Evolutionary conservation across 1,140 invertebrate species (phyloP), one percentile per base, ranked within the genome.

Genomic region (Neelides sp.): DNA sequence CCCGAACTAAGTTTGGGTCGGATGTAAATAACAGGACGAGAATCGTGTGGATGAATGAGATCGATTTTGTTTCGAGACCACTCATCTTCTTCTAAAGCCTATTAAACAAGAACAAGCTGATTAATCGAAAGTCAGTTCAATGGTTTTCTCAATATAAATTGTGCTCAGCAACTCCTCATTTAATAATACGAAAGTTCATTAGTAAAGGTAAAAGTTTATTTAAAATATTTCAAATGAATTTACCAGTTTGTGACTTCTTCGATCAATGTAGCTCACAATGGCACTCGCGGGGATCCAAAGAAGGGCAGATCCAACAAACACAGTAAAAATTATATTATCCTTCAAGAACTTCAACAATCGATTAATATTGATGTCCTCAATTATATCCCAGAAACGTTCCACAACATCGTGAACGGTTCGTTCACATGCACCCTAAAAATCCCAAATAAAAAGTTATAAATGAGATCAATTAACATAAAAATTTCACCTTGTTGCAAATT

Each of bases 391-490:
- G 66, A 94, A 91, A 43, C 90, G 74, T 68, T 92, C 87, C 4
- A 94, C 87, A 10, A 94, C 86, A 64, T 94, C 88, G 68, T 93
- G 87, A 54, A 93, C 85, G 2, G 88, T 92, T 68, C 92, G 90
- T 64, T 93, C 85, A 65, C 89, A 94, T 2, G 84, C 73, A n/a
- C 88, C 87, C 84, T 90, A 61, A 3, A 68, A 67, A 51, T 37
- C n/a, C 17, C 19, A 10, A 8, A 7, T 8, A 17, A 17, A 17
- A 40, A 19, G 12, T 40, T 40, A 7, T 40, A 13, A 40, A 8
- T 50, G 7, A 40, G 8, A 28, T 15, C 12, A 17, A 26, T 58
- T 17, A 2, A 41, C 8, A 47, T 46, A 13, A 36, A 36, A 34
- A 40, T 64, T 65, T 58, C 71, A 88, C 85, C 70, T 86, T 83